These are phyloP conservation scores for Girardinichthys multiradiatus DNA, from an alignment of 2,113 vertebrate genomes.

Conservation along the genomic window DNA sequence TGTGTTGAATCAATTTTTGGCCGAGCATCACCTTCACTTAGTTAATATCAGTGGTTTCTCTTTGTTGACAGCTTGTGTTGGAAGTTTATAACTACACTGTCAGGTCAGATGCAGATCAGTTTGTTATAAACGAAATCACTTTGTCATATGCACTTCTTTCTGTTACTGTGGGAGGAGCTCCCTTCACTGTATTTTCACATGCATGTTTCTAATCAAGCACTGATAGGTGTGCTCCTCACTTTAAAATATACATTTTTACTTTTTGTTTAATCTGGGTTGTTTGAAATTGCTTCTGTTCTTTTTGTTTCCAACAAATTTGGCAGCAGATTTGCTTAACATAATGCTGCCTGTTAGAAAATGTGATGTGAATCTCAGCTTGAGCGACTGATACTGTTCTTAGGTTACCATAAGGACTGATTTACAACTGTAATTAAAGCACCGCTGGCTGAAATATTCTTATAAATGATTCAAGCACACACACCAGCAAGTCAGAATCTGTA, in stretches of 20 bases:
- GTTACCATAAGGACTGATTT: slow-evolving; percentile 14
- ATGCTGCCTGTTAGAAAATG: neutral
- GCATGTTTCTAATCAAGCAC: neutral
- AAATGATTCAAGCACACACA: neutral
- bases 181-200: neutral
- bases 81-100: neutral
- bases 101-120: neutral
- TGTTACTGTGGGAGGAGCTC: neutral
- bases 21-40: neutral
- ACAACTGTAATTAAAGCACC: slow-evolving; percentile 16
- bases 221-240: neutral
- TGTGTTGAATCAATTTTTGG: neutral
- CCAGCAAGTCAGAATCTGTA: neutral
- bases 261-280: neutral
- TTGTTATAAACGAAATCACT: neutral
- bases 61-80: neutral
- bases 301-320: neutral
- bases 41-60: neutral
- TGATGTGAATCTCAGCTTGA: slow-evolving; percentile 9
- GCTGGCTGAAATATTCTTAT: neutral
- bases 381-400: neutral
- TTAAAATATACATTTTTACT: neutral
- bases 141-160: too few species aligned
- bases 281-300: neutral
- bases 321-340: slow-evolving; percentile 23